Percentiles rank a stretch among this genome's conserved stretches.
Evolutionary conservation across 2,797 vertebrate species (phyloP).

Genomic region (Allobates femoralis): DNA sequence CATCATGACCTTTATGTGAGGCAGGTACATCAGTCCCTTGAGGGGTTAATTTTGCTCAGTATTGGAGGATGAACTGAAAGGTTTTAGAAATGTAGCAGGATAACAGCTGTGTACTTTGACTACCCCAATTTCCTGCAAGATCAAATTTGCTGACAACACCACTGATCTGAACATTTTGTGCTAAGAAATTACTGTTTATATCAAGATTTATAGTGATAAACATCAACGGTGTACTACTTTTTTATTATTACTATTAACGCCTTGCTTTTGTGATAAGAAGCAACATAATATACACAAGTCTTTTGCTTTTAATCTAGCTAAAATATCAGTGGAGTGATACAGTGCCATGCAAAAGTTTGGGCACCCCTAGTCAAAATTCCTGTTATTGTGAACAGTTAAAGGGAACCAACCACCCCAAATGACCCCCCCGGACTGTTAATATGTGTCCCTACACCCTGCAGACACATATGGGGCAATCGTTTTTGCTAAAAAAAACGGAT

Average conservation of each 20-base stretch:
- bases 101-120: constrained; percentile 46
- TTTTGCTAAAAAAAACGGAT: too few species aligned
- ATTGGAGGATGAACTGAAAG: not conserved
- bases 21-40: too few species aligned
- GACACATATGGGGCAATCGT: too few species aligned
- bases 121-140: constrained; percentile 50
- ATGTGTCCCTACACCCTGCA: too few species aligned
- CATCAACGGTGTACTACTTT: not conserved
- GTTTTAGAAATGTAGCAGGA: not conserved
- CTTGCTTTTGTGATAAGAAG: not conserved
- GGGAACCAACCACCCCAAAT: too few species aligned
- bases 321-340: not conserved
- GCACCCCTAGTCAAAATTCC: too few species aligned
- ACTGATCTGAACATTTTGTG: constrained; percentile 43
- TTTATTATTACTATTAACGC: not conserved
- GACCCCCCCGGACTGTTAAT: too few species aligned
- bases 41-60: not conserved
- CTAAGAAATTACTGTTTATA: not conserved
- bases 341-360: too few species aligned
- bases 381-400: too few species aligned
- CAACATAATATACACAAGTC: not conserved
- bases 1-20: too few species aligned
- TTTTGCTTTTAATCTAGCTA: too few species aligned
- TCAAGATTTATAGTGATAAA: constrained; percentile 28
- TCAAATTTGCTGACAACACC: constrained; percentile 42